Evolutionary conservation across 2,113 vertebrate genomes (phyloP).

Genomic region (Menidia beryllina): DNA sequence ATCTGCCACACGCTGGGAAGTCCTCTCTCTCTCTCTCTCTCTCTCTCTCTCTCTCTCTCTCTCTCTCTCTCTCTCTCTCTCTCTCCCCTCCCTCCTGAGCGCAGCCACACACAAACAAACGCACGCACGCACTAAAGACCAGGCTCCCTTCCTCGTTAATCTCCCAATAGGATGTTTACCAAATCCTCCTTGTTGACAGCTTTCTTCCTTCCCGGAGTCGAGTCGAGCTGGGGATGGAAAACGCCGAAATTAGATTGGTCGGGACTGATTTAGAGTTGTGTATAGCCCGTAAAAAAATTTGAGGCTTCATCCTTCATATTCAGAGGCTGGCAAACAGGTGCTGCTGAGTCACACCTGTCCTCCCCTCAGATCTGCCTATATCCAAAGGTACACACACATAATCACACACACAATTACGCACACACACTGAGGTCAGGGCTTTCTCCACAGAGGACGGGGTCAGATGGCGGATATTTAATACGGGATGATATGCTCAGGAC

Average conservation of each 20-base stretch:
- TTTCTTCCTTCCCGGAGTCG: conserved; percentile 20
- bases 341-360: conserved; percentile 76
- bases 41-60: conserved; percentile 18
- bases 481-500: conserved; percentile 62
- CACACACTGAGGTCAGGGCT: conserved; percentile 54
- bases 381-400: conserved; percentile 11
- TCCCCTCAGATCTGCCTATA: neutral
- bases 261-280: conserved; percentile 16
- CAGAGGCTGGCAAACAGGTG: conserved; percentile 47
- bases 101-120: conserved; percentile 4
- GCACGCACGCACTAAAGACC: conserved; percentile 13
- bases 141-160: conserved; percentile 63
- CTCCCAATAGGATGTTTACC: conserved; percentile 71
- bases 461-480: conserved; percentile 67
- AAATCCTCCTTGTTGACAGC: conserved; percentile 69
- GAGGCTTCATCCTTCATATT: conserved; percentile 32
- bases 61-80: conserved; percentile 15
- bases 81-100: neutral
- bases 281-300: no score
- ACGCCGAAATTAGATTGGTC: conserved; percentile 21
- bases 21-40: conserved; percentile 19
- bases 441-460: conserved; percentile 57
- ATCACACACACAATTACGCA: no score
- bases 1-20: conserved; percentile 59
- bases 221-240: conserved; percentile 12